These are phyloP conservation scores for Notocelia uddmanniana DNA, from an alignment of 2,888 invertebrate genomes.

Conservation along the genomic window DNA sequence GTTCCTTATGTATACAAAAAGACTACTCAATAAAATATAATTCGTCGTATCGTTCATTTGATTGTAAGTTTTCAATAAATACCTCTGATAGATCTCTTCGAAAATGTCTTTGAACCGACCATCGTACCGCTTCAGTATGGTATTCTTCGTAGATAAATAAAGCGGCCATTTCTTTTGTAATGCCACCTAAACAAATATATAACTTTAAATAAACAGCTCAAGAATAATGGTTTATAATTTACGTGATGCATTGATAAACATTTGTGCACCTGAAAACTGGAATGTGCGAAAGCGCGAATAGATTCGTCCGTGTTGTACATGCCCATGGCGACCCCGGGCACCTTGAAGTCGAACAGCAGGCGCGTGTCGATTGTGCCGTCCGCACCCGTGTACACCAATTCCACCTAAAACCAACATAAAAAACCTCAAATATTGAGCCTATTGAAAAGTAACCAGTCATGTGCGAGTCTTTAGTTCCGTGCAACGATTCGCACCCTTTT, in stretches of 20 bases:
- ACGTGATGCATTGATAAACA: not conserved
- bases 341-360: conserved; percentile 90
- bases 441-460: too few relatives aligned
- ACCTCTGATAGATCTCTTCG: conserved; percentile 94
- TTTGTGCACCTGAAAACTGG: conserved; percentile 89
- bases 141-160: conserved; percentile 96
- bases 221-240: not conserved
- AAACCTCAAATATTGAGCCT: too few relatives aligned
- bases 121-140: conserved; percentile 95
- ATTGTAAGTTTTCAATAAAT: conserved; percentile 48
- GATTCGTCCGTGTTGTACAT: conserved; percentile 97
- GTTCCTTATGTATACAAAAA: too few relatives aligned
- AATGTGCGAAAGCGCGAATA: conserved; percentile 93
- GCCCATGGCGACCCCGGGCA: conserved; percentile 91
- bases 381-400: conserved; percentile 89
- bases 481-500: too few relatives aligned
- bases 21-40: too few relatives aligned
- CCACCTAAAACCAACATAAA: conserved; percentile 81
- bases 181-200: conserved; percentile 85
- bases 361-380: conserved; percentile 86
- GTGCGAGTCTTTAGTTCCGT: too few relatives aligned
- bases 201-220: conserved; percentile 32
- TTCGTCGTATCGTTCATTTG: too few relatives aligned
- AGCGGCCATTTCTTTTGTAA: conserved; percentile 94
- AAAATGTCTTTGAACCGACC: conserved; percentile 97